These are phyloP conservation scores for Mionectes macconnelli DNA, from an alignment of 2,113 vertebrate genomes.

Conservation along the genomic window DNA sequence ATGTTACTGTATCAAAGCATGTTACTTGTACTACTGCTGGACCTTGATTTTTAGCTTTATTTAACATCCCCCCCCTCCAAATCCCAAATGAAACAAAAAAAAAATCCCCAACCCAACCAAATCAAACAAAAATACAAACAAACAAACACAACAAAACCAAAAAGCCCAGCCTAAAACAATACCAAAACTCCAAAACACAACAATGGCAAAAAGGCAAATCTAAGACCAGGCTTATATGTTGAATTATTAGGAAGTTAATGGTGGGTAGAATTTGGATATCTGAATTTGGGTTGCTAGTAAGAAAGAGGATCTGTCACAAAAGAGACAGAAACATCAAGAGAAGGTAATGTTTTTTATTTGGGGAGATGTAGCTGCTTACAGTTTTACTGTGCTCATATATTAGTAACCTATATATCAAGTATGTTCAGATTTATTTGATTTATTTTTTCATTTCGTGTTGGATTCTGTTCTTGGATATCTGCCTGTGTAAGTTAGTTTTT, in stretches of 20 bases:
- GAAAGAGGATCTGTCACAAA: not conserved
- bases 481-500: not conserved
- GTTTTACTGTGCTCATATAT: not conserved
- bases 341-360: not conserved
- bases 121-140: not conserved
- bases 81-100: not conserved
- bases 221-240: not conserved
- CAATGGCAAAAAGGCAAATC: not conserved
- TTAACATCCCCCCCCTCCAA: not conserved
- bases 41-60: not conserved
- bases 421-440: not conserved
- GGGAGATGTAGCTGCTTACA: not conserved
- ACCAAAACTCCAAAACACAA: not conserved
- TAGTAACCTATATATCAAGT: not conserved
- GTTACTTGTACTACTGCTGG: not conserved
- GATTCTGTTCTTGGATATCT: not conserved
- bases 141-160: no score
- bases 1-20: not conserved
- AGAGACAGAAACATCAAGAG: not conserved
- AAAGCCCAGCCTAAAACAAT: not conserved
- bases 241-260: not conserved
- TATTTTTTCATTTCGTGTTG: not conserved
- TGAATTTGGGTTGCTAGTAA: not conserved
- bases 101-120: not conserved
- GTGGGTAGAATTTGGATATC: not conserved